phyloP scores from a whole-genome alignment of 1,140 invertebrate species.

The Drosophila kanapiae region DNA sequence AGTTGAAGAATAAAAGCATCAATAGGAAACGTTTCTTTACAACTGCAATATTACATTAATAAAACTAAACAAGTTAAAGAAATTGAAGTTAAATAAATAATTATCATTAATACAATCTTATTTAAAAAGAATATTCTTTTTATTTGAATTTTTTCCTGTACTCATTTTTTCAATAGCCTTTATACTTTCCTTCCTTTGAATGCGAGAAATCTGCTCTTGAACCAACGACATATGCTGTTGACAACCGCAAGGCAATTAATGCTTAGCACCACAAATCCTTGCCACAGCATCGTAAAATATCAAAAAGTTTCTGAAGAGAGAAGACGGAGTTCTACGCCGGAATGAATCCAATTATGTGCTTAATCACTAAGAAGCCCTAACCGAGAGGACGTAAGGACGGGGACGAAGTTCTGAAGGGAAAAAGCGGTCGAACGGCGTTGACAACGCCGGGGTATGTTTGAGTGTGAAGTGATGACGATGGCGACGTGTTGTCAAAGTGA shows the following conservation, averaged over 20 bases:
- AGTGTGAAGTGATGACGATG: conserved; percentile 45
- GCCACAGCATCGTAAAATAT: conserved; percentile 70
- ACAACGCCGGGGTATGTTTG: conserved; percentile 50
- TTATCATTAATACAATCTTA: neutral
- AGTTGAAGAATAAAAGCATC: too few species aligned
- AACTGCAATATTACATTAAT: too few species aligned
- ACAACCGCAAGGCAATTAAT: conserved; percentile 82
- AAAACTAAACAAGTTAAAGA: too few species aligned
- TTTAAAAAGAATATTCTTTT: neutral
- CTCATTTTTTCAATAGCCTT: neutral
- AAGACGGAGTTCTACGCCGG: conserved; percentile 68
- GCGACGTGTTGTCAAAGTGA: conserved; percentile 62
- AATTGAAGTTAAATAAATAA: too few species aligned
- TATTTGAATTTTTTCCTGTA: neutral
- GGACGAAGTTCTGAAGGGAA: conserved; percentile 5
- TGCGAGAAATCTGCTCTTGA: conserved; percentile 10
- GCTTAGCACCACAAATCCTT: conserved; percentile 79
- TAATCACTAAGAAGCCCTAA: conserved; percentile 66
- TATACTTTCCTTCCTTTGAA: neutral
- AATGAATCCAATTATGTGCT: conserved; percentile 84
- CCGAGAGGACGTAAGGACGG: neutral
- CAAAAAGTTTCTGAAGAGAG: conserved; percentile 62
- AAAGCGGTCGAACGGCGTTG: conserved; percentile 52
- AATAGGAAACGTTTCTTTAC: too few species aligned
- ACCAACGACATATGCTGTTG: conserved; percentile 43